phyloP scores from a whole-genome alignment of 1,140 invertebrate species.

The Drosophila setifemur region DNA sequence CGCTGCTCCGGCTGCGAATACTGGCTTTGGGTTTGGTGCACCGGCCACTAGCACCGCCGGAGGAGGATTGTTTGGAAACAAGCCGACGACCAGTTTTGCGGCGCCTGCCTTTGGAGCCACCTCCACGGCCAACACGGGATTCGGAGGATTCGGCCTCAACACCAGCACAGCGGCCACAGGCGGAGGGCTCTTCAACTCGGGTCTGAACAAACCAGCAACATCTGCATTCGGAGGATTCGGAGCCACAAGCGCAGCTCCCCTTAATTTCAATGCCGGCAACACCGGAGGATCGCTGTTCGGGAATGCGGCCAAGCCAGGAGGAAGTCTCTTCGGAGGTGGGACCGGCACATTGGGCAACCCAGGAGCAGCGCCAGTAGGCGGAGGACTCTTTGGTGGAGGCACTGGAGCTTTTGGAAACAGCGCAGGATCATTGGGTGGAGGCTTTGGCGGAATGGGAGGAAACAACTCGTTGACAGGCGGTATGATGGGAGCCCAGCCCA shows the following conservation, averaged over 20 bases:
- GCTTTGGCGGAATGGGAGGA: conserved; percentile 41
- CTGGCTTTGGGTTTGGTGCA: conserved; percentile 82
- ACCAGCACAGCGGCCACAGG: conserved; percentile 75
- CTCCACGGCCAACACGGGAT: conserved; percentile 66
- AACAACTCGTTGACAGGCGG: conserved; percentile 43
- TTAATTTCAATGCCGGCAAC: conserved; percentile 83
- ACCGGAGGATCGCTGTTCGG: conserved; percentile 81
- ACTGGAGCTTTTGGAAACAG: conserved; percentile 56
- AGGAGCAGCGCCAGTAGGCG: conserved; percentile 39
- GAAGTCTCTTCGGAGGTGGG: conserved; percentile 82
- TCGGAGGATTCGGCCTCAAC: conserved; percentile 63
- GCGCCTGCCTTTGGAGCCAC: conserved; percentile 71
- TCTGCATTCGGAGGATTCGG: conserved; percentile 82
- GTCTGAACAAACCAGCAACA: conserved; percentile 83
- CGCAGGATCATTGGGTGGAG: conserved; percentile 29
- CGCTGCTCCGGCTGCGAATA: conserved; percentile 75
- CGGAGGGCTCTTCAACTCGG: conserved; percentile 84
- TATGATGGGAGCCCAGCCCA: conserved; percentile 33
- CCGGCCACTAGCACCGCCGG: conserved; percentile 72
- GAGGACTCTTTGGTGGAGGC: conserved; percentile 82
- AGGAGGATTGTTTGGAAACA: conserved; percentile 68
- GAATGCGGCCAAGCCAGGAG: conserved; percentile 58
- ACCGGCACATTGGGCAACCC: conserved; percentile 40
- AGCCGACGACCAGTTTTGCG: conserved; percentile 82
- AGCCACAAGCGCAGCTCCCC: conserved; percentile 58